Base-by-base conservation (phyloP, 2,888 invertebrate species). In the Cyclophora punctaria region DNA sequence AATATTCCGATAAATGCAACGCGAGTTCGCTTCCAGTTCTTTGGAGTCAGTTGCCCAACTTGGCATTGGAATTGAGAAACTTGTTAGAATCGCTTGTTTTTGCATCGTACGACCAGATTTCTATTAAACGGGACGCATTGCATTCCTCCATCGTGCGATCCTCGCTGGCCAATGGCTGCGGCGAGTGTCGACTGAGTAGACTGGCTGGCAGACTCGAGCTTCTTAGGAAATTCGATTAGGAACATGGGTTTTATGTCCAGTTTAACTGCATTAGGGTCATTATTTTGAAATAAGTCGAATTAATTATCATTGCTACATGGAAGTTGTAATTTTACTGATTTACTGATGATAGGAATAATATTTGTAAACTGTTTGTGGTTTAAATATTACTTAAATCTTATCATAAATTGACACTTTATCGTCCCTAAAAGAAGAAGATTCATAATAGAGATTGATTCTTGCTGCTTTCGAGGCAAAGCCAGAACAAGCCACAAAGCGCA, bases 1-100 rank as follows among this genome's bases (percentile, higher is more conserved):
- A 44, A 20, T 44, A 33, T 7, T 44, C 34, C 50, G 46, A 56
- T 64, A 63, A 51, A 59, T 68, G 65, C 60, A 69, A 55, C 2
- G 63, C 68, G 67, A 70, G 70, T 64, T 71, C 71, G 66, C 52
- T 67, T 55, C 59, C 44, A 63, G 69, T 62, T 49, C 20, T 20
- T 20, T 20, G 20, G 20, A 20, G 20, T 20, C 20, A 53, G 69
- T 71, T 75, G 62, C 77, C 76, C 67, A 77, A 80, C 72, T 74
- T 71, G 83, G 80, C 62, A 69, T 67, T 71, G 76, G 76, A 72
- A 77, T 78, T 80, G 80, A 79, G 82, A 83, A 83, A 83, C 83
- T 82, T 65, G 80, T 81, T 80, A 75, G 76, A 75, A 71, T 71
- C 69, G 61, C 63, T 59, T 64, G 71, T 81, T 83, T 82, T 83